Base-by-base conservation (phyloP, 2,113 vertebrate species). In the Ancistrus triradiatus region DNA sequence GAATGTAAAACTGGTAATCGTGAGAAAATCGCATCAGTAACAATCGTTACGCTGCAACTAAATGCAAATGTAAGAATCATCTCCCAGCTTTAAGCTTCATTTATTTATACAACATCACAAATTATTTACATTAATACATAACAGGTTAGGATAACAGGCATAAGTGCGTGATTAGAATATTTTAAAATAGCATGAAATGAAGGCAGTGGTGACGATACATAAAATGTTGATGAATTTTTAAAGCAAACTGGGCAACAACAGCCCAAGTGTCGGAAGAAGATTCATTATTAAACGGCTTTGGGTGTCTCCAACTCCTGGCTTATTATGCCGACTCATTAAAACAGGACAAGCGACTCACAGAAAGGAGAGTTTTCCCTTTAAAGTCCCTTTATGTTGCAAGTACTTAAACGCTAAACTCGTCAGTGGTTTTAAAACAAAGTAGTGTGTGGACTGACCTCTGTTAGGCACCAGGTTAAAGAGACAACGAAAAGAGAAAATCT, bases 181-280 rank as follows among this genome's bases (percentile, higher is more conserved):
- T 58, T 46, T 10, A 59, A 58, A 70, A 63, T 8, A 25, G 42
- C 27, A 62, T 21, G 21, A 51, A 53, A 25, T 17, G 47, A 58
- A 47, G 17, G 37, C 13, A 49, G 15, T 28, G 42, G 33, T 35
- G 37, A 68, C 50, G 28, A 60, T 49, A 38, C 66, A 57, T 65
- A 67, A 70, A 74, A 70, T 47, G 40, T 31, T 53, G 46, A 53
- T 65, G 60, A 69, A 74, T 74, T 61, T 69, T 65, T 74, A 49
- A 69, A 69, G 40, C 22, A 55, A 74, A 69, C 61, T 21, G 61
- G 56, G 58, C 37, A 59, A 63, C 70, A 63, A 60, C 43, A 64
- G 57, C 61, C 55, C 31, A 6, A 22, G 66, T 60, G 55, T 57
- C 27, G 14, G 24, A 50, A 48, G 40, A 56, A n/a, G 15, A 59